These are phyloP conservation scores for Sphecodes monilicornis DNA, from an alignment of 2,888 invertebrate genomes.

Conservation along the genomic window DNA sequence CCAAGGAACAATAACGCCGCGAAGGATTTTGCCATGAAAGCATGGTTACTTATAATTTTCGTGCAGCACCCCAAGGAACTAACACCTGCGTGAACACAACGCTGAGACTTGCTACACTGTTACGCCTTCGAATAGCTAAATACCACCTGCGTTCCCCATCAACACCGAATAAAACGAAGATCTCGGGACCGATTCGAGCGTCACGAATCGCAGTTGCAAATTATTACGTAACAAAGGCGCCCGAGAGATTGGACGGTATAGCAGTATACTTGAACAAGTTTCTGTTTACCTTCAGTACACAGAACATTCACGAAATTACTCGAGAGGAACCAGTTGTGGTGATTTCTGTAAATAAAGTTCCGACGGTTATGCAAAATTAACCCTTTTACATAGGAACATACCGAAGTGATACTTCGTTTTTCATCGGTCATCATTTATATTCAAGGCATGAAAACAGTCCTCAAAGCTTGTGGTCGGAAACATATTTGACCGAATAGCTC, in stretches of 20 bases:
- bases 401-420: not conserved
- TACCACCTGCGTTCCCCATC: not conserved
- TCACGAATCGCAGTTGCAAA: not conserved
- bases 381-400: not conserved
- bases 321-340: not conserved
- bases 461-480: not conserved
- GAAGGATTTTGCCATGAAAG: slow-evolving; percentile 9
- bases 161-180: not conserved
- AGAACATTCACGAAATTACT: not conserved
- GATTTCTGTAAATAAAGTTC: not conserved
- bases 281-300: not conserved
- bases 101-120: not conserved
- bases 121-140: not conserved
- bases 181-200: not conserved
- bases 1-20: slow-evolving; percentile 21
- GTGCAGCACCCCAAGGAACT: not conserved
- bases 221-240: not conserved
- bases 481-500: too few species aligned
- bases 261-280: not conserved
- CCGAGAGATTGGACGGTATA: not conserved
- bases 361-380: not conserved
- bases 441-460: not conserved
- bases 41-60: slow-evolving; percentile 8
- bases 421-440: not conserved
- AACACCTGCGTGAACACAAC: not conserved